phyloP scores from a whole-genome alignment of 2,888 invertebrate species.

The Dromius quadrimaculatus region DNA sequence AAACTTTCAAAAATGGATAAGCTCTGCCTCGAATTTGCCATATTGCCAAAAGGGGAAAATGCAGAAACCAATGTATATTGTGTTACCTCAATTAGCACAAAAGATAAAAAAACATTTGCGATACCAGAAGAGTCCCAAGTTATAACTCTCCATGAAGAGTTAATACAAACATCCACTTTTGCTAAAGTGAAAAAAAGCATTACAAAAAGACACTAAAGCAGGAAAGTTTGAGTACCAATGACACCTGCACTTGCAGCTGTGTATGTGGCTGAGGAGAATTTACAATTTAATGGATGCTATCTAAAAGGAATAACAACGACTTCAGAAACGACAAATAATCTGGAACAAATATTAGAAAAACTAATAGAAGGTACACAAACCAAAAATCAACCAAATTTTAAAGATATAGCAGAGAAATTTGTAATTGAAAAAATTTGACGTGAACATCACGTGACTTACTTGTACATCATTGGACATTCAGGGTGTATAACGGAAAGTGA shows the following conservation, averaged over 20 bases:
- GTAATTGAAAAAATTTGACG: conserved; percentile 18
- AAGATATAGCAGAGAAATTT: neutral
- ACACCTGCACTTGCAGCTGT: neutral
- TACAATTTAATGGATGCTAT: neutral
- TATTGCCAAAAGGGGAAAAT: neutral
- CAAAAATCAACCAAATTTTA: neutral
- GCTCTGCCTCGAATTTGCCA: neutral
- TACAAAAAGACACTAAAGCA: neutral
- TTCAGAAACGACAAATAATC: neutral
- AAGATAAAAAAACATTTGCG: neutral
- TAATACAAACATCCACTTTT: neutral
- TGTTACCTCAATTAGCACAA: neutral
- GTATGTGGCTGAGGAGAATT: neutral
- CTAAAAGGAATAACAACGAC: neutral
- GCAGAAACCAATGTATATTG: neutral
- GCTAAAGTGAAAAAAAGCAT: neutral
- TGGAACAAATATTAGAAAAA: neutral
- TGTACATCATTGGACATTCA: no score
- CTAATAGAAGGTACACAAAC: neutral
- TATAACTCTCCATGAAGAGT: neutral
- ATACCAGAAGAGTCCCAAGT: neutral
- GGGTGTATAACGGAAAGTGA: no score
- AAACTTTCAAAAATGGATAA: neutral
- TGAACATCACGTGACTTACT: no score
- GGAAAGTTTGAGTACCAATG: neutral